These are phyloP conservation scores for Hippocampus zosterae DNA, from an alignment of 2,113 vertebrate species.

Conservation along the genomic window DNA sequence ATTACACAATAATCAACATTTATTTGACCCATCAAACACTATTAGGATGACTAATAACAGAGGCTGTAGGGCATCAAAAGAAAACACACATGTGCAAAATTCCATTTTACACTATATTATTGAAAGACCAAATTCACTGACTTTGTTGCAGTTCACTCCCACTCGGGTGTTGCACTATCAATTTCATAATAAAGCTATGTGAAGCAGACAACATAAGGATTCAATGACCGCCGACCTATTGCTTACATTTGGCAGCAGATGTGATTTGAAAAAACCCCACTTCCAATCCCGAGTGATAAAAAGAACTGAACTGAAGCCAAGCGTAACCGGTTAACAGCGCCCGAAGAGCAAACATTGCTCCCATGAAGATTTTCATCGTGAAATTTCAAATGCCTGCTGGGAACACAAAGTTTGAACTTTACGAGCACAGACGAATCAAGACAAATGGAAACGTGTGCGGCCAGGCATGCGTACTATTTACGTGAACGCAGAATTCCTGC, in stretches of 20 bases:
- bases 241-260: constrained; percentile 26
- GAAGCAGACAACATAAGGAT: constrained; percentile 20
- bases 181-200: constrained; percentile 7
- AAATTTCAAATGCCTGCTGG: constrained; percentile 3
- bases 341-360: background rate
- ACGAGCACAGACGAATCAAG: background rate
- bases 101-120: no score
- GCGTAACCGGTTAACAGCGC: constrained; percentile 13
- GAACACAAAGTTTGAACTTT: constrained; percentile 16
- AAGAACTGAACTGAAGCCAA: constrained; percentile 9
- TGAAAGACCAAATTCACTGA: no score
- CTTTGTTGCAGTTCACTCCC: background rate
- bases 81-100: no score
- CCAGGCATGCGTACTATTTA: background rate
- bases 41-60: no score
- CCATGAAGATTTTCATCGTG: constrained; percentile 12
- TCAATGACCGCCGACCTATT: constrained; percentile 16
- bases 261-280: background rate
- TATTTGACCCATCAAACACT: no score
- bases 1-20: no score
- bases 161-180: background rate
- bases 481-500: background rate
- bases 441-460: background rate
- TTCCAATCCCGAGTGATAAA: constrained; percentile 1
- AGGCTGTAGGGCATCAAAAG: no score